Conservation (phyloP, 2,888 invertebrate genomes). For the Drosophila merina region DNA sequence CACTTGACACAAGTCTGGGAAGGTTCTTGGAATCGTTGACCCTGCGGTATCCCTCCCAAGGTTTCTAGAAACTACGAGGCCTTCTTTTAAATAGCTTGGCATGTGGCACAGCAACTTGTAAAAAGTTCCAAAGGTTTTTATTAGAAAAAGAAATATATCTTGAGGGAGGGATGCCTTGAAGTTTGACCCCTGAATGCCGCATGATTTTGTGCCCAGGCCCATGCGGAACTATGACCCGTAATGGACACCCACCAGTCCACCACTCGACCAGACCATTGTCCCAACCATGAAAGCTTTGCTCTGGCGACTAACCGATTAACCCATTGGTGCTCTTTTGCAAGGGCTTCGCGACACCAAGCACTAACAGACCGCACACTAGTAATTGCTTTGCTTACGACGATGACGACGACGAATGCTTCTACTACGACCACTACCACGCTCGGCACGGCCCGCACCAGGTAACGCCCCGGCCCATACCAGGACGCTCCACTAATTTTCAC, state of each 20-base stretch:
- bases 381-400: constrained; percentile 83
- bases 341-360: constrained; percentile 73
- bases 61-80: neutral
- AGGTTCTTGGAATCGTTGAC: constrained; percentile 22
- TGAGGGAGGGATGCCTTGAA: neutral
- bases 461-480: constrained; percentile 38
- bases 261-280: neutral
- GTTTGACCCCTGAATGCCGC: constrained; percentile 6
- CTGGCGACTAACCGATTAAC: constrained; percentile 60
- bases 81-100: neutral
- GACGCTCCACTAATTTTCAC: constrained; percentile 7
- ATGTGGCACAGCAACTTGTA: neutral
- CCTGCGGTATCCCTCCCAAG: neutral
- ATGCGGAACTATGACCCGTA: constrained; percentile 35
- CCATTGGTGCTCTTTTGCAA: constrained; percentile 63
- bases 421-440: constrained; percentile 65
- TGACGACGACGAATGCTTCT: constrained; percentile 57
- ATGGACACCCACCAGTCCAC: constrained; percentile 11
- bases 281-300: constrained; percentile 38
- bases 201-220: constrained; percentile 20
- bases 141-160: neutral
- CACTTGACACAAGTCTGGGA: constrained; percentile 53
- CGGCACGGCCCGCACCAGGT: constrained; percentile 64
- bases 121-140: neutral
- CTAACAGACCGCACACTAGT: constrained; percentile 81